A percentile compares a stretch with the other conserved stretches of the same genome.
These are phyloP conservation scores for Pygocentrus nattereri DNA, from an alignment of 2,797 vertebrate species.

Conservation along the genomic window DNA sequence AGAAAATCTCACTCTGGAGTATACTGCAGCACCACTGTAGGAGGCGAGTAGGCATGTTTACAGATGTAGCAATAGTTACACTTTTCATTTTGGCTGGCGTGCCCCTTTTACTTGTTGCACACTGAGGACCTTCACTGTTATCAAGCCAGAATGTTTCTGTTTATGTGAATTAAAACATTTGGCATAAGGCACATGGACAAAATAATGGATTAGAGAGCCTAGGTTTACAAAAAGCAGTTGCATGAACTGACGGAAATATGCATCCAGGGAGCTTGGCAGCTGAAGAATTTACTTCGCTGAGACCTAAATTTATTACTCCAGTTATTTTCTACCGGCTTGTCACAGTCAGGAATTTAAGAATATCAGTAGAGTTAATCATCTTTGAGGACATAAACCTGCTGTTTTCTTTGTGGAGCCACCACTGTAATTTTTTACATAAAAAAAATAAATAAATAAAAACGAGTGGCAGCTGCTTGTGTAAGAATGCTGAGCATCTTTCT, in stretches of 20 bases:
- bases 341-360: background rate
- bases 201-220: background rate
- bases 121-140: background rate
- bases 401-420: background rate
- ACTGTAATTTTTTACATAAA: background rate
- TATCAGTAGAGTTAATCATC: background rate
- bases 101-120: background rate
- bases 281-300: background rate
- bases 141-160: background rate
- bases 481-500: no score
- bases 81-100: no score
- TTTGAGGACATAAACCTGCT: background rate
- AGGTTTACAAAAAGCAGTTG: slow-evolving; percentile 13
- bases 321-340: background rate
- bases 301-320: background rate
- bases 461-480: background rate
- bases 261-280: background rate
- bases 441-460: background rate
- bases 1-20: no score
- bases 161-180: background rate
- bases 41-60: no score
- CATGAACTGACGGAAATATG: background rate
- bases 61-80: no score
- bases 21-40: no score
- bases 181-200: background rate